Evolutionary conservation across 2,113 vertebrate species (phyloP).

Genomic region (Engraulis encrasicolus): DNA sequence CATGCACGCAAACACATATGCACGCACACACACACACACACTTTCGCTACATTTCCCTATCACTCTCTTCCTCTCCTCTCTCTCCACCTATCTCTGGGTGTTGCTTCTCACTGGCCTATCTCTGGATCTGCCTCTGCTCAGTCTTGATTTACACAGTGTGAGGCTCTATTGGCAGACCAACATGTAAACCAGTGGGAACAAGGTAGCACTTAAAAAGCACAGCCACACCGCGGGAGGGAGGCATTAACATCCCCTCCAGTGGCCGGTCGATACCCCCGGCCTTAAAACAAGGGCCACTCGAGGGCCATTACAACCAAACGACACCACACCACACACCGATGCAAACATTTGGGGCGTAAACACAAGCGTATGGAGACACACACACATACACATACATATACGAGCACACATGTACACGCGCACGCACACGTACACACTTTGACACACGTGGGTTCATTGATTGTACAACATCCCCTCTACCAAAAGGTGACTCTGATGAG

Average conservation of each 20-base stretch:
- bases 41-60: too few species aligned
- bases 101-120: slow-evolving; percentile 26
- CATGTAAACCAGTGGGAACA: slow-evolving; percentile 31
- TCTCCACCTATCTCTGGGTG: background rate
- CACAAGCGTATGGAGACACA: background rate
- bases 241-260: slow-evolving; percentile 59
- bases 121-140: background rate
- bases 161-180: slow-evolving; percentile 23
- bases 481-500: background rate
- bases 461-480: background rate
- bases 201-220: slow-evolving; percentile 49
- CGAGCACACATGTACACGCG: background rate
- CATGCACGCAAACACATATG: too few species aligned
- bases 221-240: slow-evolving; percentile 53
- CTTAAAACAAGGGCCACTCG: slow-evolving; percentile 46
- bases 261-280: slow-evolving; percentile 53
- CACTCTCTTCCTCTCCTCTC: background rate
- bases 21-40: too few species aligned
- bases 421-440: background rate
- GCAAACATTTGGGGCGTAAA: background rate
- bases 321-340: background rate
- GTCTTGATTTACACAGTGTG: slow-evolving; percentile 20
- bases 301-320: background rate
- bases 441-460: background rate
- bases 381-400: background rate